Conservation (phyloP, 2,797 vertebrate genomes). For the Pseudomugil tenellus region DNA sequence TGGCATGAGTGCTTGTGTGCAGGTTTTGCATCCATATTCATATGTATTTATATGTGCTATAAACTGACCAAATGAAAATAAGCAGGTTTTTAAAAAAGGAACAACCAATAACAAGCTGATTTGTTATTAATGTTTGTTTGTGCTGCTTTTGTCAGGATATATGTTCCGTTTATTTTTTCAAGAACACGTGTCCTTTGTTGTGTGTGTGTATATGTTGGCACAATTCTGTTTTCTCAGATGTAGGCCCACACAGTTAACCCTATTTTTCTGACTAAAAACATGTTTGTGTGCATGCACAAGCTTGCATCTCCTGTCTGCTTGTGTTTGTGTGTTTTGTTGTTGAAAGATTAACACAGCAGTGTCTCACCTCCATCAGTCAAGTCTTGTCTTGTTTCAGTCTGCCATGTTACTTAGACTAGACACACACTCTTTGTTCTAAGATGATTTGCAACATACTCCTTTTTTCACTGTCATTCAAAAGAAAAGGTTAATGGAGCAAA, state of each 20-base stretch:
- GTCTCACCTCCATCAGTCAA: constrained; percentile 60
- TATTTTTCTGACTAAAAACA: constrained; percentile 17
- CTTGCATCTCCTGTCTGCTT: constrained; percentile 44
- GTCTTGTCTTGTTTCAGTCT: constrained; percentile 66
- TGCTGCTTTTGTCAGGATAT: constrained; percentile 27
- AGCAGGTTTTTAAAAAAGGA: constrained; percentile 39
- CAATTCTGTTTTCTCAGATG: constrained; percentile 25
- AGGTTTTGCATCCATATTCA: neutral
- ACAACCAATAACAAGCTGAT: constrained; percentile 51
- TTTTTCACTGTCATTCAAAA: neutral
- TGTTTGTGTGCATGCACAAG: constrained; percentile 41
- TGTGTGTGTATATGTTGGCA: constrained; percentile 27
- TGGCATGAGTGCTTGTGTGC: neutral
- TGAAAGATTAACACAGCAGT: constrained; percentile 74
- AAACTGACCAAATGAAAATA: constrained; percentile 42
- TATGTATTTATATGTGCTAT: neutral
- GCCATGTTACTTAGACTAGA: constrained; percentile 39
- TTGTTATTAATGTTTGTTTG: constrained; percentile 33
- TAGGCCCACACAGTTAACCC: constrained; percentile 2
- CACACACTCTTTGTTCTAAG: constrained; percentile 28
- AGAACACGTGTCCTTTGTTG: neutral
- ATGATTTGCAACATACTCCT: constrained; percentile 24
- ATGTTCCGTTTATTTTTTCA: constrained; percentile 25
- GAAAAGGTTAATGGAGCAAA: neutral
- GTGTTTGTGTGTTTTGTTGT: constrained; percentile 63